Evolutionary conservation across 1,140 invertebrate genomes (phyloP), one percentile per base, ranked within the genome.

Genomic region (Oreohelix idahoensis): DNA sequence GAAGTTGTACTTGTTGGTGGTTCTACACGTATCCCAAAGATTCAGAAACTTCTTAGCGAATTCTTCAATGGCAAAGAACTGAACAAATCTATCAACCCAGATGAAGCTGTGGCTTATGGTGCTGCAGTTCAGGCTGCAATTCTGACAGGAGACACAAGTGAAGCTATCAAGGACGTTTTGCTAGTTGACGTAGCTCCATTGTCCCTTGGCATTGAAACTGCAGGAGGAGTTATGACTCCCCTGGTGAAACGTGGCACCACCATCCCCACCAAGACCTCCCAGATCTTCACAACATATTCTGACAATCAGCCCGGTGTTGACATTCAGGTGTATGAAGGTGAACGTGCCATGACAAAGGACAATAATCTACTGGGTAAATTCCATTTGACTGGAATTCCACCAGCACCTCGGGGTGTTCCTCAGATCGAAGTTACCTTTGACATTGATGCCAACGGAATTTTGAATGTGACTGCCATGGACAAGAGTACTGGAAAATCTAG

Each of bases 291-390:
- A 17, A 92, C 91, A 0, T 90, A 90, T 74, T 83, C 90, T 39
- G 91, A 92, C 84, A 96, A 96, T 88, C 95, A 97, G 91, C 94
- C 95, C 35, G 96, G 95, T 69, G 96, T 97, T 0, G 93, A 94
- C 42, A 95, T 91, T 80, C 87, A 90, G 74, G 95, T 96, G 20
- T 98, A 96, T 89, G 97, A 90, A 93, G 97, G 97, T 23, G 97
- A 97, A 92, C 95, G 96, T 88, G 95, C 96, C 51, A 97, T 97
- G 96, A 97, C 96, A 84, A 94, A 94, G 87, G 94, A 73, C 71
- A 73, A 73, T 29, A 73, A 73, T 29, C 42, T 73, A 1, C n/a
- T 73, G 38, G 71, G 71, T 94, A 87, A 94, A 94, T 88, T 97
- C 97, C 97, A 58, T 97, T 97, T 26, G 97, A 97, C 84, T 97